phyloP scores from a whole-genome alignment of 2,113 vertebrate species.

The Actenoides hombroni region DNA sequence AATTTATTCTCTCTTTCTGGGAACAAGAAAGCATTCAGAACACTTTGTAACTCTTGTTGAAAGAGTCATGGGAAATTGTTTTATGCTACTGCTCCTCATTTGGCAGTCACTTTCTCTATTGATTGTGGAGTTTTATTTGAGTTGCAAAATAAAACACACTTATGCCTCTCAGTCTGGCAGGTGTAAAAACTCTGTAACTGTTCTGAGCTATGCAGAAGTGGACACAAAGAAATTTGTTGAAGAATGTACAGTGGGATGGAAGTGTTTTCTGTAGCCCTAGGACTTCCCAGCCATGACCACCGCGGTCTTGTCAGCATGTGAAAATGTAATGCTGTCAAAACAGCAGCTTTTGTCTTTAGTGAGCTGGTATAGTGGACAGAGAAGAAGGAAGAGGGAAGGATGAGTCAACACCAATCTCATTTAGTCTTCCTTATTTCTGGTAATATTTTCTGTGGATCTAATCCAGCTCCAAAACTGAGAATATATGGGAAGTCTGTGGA shows the following conservation, averaged over 20 bases:
- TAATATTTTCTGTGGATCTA: neutral
- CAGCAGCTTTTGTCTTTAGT: neutral
- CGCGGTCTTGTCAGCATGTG: neutral
- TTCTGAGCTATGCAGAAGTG: neutral
- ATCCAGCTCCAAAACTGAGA: neutral
- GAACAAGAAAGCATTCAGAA: neutral
- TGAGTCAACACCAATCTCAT: neutral
- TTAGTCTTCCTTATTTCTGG: neutral
- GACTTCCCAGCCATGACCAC: neutral
- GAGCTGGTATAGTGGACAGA: neutral
- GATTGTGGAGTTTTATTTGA: neutral
- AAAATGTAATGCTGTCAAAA: neutral
- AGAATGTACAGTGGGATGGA: neutral
- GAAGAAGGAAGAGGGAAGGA: neutral
- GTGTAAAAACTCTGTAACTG: neutral
- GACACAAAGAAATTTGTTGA: neutral
- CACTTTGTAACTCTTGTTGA: neutral
- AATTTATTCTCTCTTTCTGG: neutral
- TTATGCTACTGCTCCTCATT: neutral
- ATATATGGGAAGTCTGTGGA: neutral
- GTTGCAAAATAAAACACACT: neutral
- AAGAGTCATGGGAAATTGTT: neutral
- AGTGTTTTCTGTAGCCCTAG: neutral
- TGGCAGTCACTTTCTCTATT: neutral
- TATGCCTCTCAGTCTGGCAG: neutral